Base-by-base conservation (phyloP, 1,140 invertebrate genomes). In the Akabosia matsudoensis region DNA sequence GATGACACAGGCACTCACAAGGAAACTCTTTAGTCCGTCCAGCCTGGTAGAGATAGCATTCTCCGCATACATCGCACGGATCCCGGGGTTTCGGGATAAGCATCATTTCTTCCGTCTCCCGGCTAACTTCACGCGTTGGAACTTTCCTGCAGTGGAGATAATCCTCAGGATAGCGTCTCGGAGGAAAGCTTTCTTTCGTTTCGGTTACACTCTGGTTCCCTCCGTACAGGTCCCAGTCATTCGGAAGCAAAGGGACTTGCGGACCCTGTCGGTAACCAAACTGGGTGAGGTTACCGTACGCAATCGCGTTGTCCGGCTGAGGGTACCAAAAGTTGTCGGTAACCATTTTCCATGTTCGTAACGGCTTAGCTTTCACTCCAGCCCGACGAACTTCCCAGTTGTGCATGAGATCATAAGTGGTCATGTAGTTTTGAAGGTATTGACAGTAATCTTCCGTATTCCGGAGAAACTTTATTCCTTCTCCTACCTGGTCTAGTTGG, bases 281-380 rank as follows among this genome's bases (percentile, higher is more conserved):
- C 54, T 78, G 78, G 18, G 79, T 80, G 28, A 80, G 37, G 34
- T 80, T 80, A 16, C 79, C 79, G 70, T 73, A 80, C 64, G 79
- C 16, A 1, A 77, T 26, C 1, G 79, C 70, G 56, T 80, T 79
- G 64, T 80, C 79, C n/a, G 14, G 33, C 18, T 80, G 72, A 1
- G 78, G 79, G 0, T 70, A 16, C 77, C 79, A 80, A 70, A 64
- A 22, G 24, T 31, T 14, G 16, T 71, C 79, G 1, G 54, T 4
- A 24, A 74, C 70, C 16, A 78, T 26, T 56, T 74, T 76, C 79
- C 79, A 80, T 16, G 61, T 34, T 51, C 79, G 26, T 16, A 3
- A 34, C 31, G 75, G 73, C 56, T 76, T 73, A 7, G 61, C 31
- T 61, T 80, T 77, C 22, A 70, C 37, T 14, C 77, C 77, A 26